Conservation (phyloP, 2,797 vertebrate genomes). For the Mionectes olivaceus region DNA sequence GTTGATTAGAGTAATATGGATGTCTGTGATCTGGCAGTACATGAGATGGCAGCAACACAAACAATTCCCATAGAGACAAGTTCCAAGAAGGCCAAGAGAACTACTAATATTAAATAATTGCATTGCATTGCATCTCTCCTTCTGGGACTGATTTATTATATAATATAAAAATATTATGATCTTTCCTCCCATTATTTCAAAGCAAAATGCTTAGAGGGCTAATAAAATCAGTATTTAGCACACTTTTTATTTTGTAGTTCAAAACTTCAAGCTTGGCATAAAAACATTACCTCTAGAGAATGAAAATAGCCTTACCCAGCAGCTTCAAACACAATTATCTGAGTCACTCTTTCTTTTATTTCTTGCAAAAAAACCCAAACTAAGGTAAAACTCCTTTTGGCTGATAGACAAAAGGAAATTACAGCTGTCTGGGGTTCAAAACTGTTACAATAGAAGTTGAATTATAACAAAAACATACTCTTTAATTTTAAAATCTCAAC, state of each 20-base stretch:
- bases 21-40: background rate
- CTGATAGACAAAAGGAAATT: constrained; percentile 58
- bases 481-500: constrained; percentile 24
- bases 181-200: constrained; percentile 49
- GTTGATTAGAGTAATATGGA: background rate
- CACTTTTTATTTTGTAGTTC: constrained; percentile 55
- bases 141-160: constrained; percentile 33
- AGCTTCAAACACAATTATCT: constrained; percentile 56
- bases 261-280: constrained; percentile 35
- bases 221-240: constrained; percentile 61
- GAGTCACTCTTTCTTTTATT: constrained; percentile 43
- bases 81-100: constrained; percentile 10
- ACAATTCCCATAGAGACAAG: background rate
- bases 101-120: constrained; percentile 22
- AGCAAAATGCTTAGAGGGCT: constrained; percentile 51
- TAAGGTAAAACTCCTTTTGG: constrained; percentile 40
- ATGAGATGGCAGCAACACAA: background rate
- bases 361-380: background rate
- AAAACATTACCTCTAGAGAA: constrained; percentile 8
- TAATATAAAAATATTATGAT: constrained; percentile 40
- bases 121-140: background rate
- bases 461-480: constrained; percentile 22
- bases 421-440: constrained; percentile 37
- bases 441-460: constrained; percentile 42
- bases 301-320: constrained; percentile 43